Evolutionary conservation across 2,888 invertebrate genomes (phyloP).

Genomic region (Eledone cirrhosa): DNA sequence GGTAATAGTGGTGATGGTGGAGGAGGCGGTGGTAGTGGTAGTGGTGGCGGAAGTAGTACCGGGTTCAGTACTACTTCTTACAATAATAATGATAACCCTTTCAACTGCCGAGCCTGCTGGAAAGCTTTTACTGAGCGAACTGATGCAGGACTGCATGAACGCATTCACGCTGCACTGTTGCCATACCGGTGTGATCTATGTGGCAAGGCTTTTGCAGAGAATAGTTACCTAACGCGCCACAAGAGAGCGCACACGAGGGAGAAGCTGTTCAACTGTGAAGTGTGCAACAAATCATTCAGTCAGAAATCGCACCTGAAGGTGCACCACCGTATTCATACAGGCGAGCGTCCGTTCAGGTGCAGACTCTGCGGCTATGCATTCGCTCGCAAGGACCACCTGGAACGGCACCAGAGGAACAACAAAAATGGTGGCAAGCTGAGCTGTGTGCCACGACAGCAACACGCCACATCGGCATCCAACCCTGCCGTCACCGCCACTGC

Average conservation of each 20-base stretch:
- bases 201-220: conserved; percentile 68
- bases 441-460: background rate
- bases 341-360: background rate
- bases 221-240: conserved; percentile 66
- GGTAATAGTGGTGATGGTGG: background rate
- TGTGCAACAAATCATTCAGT: background rate
- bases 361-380: conserved; percentile 7
- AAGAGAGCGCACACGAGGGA: conserved; percentile 64
- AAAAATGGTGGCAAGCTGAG: conserved; percentile 5
- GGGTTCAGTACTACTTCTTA: background rate
- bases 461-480: background rate
- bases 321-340: conserved; percentile 2
- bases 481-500: background rate
- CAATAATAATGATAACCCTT: background rate
- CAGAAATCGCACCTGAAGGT: conserved; percentile 18
- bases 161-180: background rate
- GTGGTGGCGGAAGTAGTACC: background rate
- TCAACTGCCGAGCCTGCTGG: conserved; percentile 16
- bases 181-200: conserved; percentile 68
- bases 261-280: conserved; percentile 16
- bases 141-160: conserved; percentile 10
- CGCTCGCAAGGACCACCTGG: conserved; percentile 12
- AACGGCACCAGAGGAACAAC: conserved; percentile 1
- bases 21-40: background rate
- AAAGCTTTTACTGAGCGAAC: conserved; percentile 11